Base-by-base conservation (phyloP, 2,797 vertebrate species). In the Lophotriccus pileatus region DNA sequence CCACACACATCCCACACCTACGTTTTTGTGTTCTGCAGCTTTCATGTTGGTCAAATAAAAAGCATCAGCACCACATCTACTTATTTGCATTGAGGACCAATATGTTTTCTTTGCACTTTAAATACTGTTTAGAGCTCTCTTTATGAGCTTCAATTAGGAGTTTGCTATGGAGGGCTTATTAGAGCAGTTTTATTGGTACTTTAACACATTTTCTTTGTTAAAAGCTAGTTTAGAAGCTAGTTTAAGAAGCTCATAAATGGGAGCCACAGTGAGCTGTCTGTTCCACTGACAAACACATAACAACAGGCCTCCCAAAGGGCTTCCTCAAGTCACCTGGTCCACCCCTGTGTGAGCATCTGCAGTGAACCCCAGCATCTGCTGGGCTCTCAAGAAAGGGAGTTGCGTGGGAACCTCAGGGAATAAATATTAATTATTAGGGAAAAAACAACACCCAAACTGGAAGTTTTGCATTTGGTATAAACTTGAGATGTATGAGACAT, bases 191-290 rank as follows among this genome's bases (percentile, higher is more conserved):
- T 98, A 98, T 97, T 95, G 96, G 95, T 93, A 83, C 79, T 97
- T 97, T 97, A 95, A 97, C 93, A 97, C 96, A 94, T 97, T 98
- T 97, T 97, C 96, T 97, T 97, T 97, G 97, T 97, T 98, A 97
- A 97, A 98, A 97, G 79, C 93, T 97, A 96, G 95, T 97, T 98
- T 97, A 97, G 97, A 95, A 97, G 95, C 90, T 96, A 97, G 94
- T 96, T 96, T 95, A 95, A 97, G 92, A 95, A 97, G 95, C 96
- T 98, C 97, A 91, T 98, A 98, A 98, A 97, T 94, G 76, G 90
- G 66, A 97, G 96, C 76, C 95, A 87, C 67, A 95, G 88, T 87
- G 84, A 94, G 79, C 76, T 93, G 90, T 97, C 95, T 97, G 85
- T 94, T 94, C 59, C 17, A 83, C 44, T 90, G 96, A 94, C 95